phyloP scores from a whole-genome alignment of 2,113 vertebrate genomes.

The Cynoglossus semilaevis region DNA sequence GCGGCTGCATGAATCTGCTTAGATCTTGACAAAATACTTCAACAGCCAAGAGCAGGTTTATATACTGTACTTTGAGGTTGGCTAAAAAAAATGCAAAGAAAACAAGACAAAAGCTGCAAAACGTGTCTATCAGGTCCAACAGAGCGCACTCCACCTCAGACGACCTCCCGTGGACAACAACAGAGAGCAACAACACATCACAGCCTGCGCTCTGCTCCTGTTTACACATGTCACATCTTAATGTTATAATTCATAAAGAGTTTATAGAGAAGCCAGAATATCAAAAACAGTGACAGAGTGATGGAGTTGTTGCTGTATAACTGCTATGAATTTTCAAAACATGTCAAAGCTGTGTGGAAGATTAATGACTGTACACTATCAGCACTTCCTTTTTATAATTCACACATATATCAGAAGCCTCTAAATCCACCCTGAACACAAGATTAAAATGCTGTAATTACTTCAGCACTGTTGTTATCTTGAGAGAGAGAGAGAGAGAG shows the following conservation, averaged over 20 bases:
- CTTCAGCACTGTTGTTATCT: constrained; percentile 2
- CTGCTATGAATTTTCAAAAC: constrained; percentile 20
- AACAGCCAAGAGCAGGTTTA: constrained; percentile 20
- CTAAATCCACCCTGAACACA: constrained; percentile 15
- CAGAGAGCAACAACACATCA: not conserved
- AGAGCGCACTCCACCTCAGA: not conserved
- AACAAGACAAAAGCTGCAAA: constrained; percentile 11
- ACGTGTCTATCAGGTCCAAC: not conserved
- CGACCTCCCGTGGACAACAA: not conserved
- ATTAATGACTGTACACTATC: constrained; percentile 31
- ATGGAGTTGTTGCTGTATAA: constrained; percentile 16
- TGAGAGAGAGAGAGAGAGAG: constrained; percentile 3
- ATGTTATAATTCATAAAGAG: no score
- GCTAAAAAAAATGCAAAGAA: constrained; percentile 15
- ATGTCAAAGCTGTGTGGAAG: constrained; percentile 3
- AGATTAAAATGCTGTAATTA: constrained; percentile 22
- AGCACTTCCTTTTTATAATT: constrained; percentile 23
- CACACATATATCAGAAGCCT: constrained; percentile 21
- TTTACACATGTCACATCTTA: no score
- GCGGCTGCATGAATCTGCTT: constrained; percentile 8
- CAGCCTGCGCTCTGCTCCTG: not conserved
- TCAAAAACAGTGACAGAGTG: not conserved
- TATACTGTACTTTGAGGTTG: not conserved
- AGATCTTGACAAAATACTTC: constrained; percentile 15
- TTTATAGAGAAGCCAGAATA: not conserved